Evolutionary conservation across 2,888 invertebrate species (phyloP).

Genomic region (Yponomeuta plumbellus): DNA sequence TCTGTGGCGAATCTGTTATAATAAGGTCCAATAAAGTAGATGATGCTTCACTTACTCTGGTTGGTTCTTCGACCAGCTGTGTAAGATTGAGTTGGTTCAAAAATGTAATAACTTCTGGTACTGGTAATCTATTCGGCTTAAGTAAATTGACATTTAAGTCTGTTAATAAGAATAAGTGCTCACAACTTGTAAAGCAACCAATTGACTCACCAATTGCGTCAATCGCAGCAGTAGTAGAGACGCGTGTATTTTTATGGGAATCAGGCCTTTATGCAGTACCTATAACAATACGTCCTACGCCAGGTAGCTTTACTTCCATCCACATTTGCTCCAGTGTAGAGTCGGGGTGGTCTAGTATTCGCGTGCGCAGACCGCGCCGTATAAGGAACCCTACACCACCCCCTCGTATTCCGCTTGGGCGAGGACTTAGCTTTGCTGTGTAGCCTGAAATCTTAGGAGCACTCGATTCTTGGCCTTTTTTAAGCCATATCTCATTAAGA

Average conservation of each 20-base stretch:
- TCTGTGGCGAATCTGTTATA: too few relatives aligned
- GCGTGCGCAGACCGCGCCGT: not conserved
- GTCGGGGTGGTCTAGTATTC: not conserved
- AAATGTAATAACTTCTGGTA: not conserved
- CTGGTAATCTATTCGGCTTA: not conserved
- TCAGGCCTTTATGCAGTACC: not conserved
- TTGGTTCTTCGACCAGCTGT: not conserved
- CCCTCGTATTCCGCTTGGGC: not conserved
- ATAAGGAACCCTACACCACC: not conserved
- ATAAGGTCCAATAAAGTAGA: not conserved
- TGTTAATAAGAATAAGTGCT: not conserved
- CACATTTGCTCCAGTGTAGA: constrained; percentile 1
- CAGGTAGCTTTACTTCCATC: not conserved
- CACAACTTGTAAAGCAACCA: not conserved
- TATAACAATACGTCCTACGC: not conserved
- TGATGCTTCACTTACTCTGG: not conserved
- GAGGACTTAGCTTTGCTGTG: not conserved
- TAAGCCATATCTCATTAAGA: too few relatives aligned
- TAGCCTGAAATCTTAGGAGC: not conserved
- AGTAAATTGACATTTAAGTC: not conserved
- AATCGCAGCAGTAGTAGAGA: not conserved
- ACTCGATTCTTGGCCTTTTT: too few relatives aligned
- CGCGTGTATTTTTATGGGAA: too few relatives aligned
- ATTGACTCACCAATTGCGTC: not conserved
- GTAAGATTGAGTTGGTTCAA: not conserved